Percentiles rank a stretch among this genome's conserved stretches.
phyloP scores from a whole-genome alignment of 2,888 invertebrate genomes.

The Rhagonycha fulva region DNA sequence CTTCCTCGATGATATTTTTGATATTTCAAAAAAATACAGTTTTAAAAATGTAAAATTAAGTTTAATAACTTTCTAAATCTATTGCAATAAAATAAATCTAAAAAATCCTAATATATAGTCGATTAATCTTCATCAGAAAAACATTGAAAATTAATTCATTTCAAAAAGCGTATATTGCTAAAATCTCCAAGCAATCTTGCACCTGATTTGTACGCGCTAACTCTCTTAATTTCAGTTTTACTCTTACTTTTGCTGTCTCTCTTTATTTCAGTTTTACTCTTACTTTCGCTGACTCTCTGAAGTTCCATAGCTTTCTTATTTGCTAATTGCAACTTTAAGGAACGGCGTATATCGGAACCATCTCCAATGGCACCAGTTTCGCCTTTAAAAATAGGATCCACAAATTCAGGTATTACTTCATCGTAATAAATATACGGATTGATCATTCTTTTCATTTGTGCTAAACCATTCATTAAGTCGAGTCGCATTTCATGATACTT shows the following conservation, averaged over 20 bases:
- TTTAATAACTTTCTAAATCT: background rate
- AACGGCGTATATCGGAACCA: background rate
- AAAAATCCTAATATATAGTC: background rate
- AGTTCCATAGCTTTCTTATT: too few relatives aligned
- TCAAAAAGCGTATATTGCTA: background rate
- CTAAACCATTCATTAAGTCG: constrained; percentile 50
- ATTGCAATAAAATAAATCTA: background rate
- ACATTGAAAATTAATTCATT: background rate
- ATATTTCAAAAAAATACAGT: background rate
- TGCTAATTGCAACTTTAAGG: too few relatives aligned
- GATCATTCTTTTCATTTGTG: constrained; percentile 54
- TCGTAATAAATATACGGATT: constrained; percentile 62
- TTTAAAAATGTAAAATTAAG: background rate
- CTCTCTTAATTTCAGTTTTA: too few relatives aligned
- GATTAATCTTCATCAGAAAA: background rate
- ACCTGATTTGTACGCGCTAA: background rate
- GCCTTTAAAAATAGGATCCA: constrained; percentile 14
- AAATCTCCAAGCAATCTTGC: background rate
- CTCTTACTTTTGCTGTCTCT: too few relatives aligned
- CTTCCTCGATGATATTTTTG: too few relatives aligned
- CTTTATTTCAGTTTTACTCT: too few relatives aligned
- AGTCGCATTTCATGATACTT: constrained; percentile 49
- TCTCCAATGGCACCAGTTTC: background rate
- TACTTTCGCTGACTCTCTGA: too few relatives aligned
- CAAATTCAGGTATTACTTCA: constrained; percentile 44